phyloP scores from a whole-genome alignment of 2,888 invertebrate genomes.

The Anodontia alba region DNA sequence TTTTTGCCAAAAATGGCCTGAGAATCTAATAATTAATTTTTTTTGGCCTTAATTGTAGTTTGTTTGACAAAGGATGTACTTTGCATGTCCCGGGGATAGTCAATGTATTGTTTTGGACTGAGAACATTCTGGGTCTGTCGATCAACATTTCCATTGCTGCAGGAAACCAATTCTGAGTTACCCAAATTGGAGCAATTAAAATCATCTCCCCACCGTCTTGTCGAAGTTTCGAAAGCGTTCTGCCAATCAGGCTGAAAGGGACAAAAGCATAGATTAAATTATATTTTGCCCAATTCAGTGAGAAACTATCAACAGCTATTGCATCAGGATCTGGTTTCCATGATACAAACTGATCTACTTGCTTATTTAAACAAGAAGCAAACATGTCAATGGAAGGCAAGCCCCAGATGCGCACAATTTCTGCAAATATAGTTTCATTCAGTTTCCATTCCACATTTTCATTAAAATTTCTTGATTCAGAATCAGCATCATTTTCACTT shows the following conservation, averaged over 20 bases:
- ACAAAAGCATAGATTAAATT: too few relatives aligned
- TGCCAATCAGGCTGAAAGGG: slow-evolving; percentile 32
- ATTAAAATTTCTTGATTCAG: too few relatives aligned
- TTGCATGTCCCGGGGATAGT: neutral
- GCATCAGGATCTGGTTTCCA: slow-evolving; percentile 39
- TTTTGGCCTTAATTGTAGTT: too few relatives aligned
- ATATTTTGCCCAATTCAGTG: slow-evolving; percentile 21
- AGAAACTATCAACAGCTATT: slow-evolving; percentile 30
- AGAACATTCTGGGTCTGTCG: slow-evolving; percentile 19
- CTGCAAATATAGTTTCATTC: slow-evolving; percentile 22
- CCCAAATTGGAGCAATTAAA: slow-evolving; percentile 40
- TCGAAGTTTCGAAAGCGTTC: slow-evolving; percentile 27
- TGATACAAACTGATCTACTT: slow-evolving; percentile 24
- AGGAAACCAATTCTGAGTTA: slow-evolving; percentile 42
- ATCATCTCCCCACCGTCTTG: slow-evolving; percentile 36
- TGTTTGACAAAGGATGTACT: neutral
- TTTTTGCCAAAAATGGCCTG: too few relatives aligned
- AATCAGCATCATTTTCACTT: neutral
- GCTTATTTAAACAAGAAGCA: slow-evolving; percentile 33
- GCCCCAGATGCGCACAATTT: neutral
- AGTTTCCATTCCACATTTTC: too few relatives aligned
- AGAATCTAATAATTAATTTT: too few relatives aligned
- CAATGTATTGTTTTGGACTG: neutral
- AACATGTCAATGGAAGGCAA: slow-evolving; percentile 27
- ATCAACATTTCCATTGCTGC: slow-evolving; percentile 17